Percentiles rank a stretch among this genome's conserved stretches.
These are phyloP conservation scores for Marronus borbonicus DNA, from an alignment of 2,888 invertebrate species.

Conservation along the genomic window DNA sequence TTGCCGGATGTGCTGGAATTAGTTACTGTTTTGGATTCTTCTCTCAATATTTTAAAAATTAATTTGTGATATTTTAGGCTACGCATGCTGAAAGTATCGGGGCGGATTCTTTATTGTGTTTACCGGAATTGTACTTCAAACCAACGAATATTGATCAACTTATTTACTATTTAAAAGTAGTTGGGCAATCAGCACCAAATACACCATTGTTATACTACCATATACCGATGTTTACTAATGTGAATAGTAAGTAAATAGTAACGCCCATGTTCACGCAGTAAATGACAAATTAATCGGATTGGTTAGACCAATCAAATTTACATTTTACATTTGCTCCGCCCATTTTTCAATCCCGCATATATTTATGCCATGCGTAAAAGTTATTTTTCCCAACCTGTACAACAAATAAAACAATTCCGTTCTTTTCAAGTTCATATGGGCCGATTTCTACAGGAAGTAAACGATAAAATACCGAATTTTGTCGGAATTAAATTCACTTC, in stretches of 20 bases:
- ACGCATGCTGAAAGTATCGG: constrained; percentile 78
- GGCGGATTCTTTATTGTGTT: constrained; percentile 80
- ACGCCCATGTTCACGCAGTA: too few relatives aligned
- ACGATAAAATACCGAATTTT: constrained; percentile 79
- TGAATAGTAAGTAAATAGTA: constrained; percentile 76
- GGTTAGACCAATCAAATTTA: too few relatives aligned
- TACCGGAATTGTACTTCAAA: constrained; percentile 86
- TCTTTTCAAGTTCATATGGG: constrained; percentile 79
- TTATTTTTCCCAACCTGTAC: too few relatives aligned
- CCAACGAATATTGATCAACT: constrained; percentile 76
- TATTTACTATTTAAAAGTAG: constrained; percentile 77
- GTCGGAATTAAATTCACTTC: constrained; percentile 89
- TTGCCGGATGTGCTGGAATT: constrained; percentile 80
- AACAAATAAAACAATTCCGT: neutral
- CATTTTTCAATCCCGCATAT: too few relatives aligned
- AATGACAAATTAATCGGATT: too few relatives aligned
- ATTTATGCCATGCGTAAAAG: too few relatives aligned
- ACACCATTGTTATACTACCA: constrained; percentile 89
- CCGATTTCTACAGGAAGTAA: constrained; percentile 77
- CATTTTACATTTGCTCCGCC: too few relatives aligned
- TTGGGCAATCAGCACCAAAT: constrained; percentile 81
- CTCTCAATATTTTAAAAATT: constrained; percentile 15
- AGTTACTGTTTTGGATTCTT: constrained; percentile 67
- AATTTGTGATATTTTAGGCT: constrained; percentile 71
- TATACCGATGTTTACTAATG: constrained; percentile 81